These are phyloP conservation scores for Clarias magur DNA, from an alignment of 2,113 vertebrate genomes.

Conservation along the genomic window DNA sequence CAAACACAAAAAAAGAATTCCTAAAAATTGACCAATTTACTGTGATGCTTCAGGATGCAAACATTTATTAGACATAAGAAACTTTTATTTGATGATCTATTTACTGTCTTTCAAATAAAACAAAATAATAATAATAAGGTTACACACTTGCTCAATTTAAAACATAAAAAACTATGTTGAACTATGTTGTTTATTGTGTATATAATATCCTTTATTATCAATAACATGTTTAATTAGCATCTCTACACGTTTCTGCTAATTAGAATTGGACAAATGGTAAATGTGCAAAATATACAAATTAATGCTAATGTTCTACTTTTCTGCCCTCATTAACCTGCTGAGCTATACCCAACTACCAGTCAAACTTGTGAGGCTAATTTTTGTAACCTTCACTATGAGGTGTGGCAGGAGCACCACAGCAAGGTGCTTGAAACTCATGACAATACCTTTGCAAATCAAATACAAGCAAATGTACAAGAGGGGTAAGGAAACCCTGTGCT, in stretches of 20 bases:
- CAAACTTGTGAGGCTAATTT: neutral
- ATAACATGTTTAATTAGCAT: neutral
- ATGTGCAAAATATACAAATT: neutral
- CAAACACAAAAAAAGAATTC: neutral
- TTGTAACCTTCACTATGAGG: neutral
- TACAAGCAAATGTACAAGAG: conserved; percentile 16
- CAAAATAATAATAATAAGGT: neutral
- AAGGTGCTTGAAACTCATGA: neutral
- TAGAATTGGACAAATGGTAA: neutral
- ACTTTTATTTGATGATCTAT: neutral
- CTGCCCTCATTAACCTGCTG: neutral
- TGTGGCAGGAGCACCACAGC: neutral
- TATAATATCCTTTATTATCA: neutral
- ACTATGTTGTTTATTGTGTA: neutral
- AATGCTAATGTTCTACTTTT: neutral
- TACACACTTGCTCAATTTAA: neutral
- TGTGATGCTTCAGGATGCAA: neutral
- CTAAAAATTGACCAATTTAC: neutral
- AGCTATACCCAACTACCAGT: neutral
- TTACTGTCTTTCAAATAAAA: neutral
- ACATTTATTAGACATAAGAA: neutral
- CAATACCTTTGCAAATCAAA: conserved; percentile 7
- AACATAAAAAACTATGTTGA: neutral
- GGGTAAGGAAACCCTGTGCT: neutral
- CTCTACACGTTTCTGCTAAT: neutral